These are phyloP conservation scores for Falco rusticolus DNA, from an alignment of 2,797 vertebrate genomes.

Conservation along the genomic window DNA sequence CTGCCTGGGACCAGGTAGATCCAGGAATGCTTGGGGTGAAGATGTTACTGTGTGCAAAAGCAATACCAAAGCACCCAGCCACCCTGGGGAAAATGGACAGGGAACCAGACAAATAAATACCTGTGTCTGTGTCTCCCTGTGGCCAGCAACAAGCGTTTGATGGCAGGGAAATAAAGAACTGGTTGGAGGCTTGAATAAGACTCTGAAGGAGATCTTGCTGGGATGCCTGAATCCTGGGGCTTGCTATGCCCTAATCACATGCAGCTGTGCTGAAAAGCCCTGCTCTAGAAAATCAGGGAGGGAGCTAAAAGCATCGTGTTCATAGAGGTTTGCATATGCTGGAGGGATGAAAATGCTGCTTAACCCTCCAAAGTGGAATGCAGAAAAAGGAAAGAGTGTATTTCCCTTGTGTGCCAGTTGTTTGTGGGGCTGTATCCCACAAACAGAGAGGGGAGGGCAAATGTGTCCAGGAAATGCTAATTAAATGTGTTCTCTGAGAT, in stretches of 20 bases:
- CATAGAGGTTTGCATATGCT: background rate
- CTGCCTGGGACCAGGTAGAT: background rate
- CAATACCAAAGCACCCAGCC: background rate
- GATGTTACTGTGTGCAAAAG: background rate
- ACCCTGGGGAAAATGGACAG: background rate
- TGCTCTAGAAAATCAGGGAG: background rate
- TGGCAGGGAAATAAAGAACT: background rate
- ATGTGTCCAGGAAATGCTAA: background rate
- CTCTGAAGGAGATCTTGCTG: slow-evolving; percentile 15
- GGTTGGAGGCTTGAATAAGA: background rate
- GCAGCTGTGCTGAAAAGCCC: slow-evolving; percentile 1
- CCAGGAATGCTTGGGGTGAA: background rate
- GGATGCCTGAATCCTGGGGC: background rate
- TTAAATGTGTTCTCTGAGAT: background rate
- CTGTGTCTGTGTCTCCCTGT: background rate
- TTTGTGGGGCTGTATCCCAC: background rate
- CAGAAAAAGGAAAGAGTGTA: too few relatives aligned
- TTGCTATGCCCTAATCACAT: background rate
- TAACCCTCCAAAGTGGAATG: background rate
- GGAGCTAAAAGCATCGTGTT: background rate
- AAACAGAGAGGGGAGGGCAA: background rate
- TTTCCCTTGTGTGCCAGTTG: fast-evolving
- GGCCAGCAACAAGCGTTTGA: background rate
- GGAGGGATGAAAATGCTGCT: background rate
- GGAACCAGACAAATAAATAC: background rate